Percentiles rank a stretch among this genome's conserved stretches.
Evolutionary conservation across 2,113 vertebrate genomes (phyloP).

Genomic region (Sminthopsis crassicaudata): DNA sequence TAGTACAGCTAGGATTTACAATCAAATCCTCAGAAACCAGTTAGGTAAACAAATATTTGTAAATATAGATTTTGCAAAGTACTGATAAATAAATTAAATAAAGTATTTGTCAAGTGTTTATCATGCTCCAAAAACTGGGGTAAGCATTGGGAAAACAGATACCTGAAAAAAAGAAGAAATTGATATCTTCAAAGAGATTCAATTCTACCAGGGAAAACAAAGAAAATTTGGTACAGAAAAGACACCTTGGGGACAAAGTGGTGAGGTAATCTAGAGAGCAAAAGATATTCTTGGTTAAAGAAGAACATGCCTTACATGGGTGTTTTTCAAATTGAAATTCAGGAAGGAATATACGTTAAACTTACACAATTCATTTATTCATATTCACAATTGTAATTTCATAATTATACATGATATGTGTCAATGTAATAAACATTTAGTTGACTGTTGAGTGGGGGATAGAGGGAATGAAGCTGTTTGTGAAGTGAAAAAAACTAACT

Average conservation of each 20-base stretch:
- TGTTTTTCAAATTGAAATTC: neutral
- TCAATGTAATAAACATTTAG: neutral
- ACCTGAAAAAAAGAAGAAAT: neutral
- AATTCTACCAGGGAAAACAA: neutral
- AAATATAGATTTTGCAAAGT: no score
- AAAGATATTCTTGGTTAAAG: neutral
- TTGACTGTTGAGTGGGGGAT: neutral
- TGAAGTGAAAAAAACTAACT: neutral
- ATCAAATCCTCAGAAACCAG: neutral
- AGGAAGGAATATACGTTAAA: neutral
- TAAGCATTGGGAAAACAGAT: neutral
- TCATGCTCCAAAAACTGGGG: neutral
- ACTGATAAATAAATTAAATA: neutral
- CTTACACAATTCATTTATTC: no score
- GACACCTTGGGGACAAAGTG: neutral
- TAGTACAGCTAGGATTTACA: neutral
- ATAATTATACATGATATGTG: neutral
- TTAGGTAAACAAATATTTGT: neutral
- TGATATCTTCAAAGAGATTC: neutral
- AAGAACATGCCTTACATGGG: neutral
- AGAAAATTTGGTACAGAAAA: neutral
- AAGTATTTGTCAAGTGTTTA: neutral
- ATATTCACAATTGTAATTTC: no score
- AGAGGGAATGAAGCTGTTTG: neutral
- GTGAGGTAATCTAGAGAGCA: neutral